phyloP scores from a whole-genome alignment of 2,888 invertebrate genomes.

The Nipponacmea schrenckii region DNA sequence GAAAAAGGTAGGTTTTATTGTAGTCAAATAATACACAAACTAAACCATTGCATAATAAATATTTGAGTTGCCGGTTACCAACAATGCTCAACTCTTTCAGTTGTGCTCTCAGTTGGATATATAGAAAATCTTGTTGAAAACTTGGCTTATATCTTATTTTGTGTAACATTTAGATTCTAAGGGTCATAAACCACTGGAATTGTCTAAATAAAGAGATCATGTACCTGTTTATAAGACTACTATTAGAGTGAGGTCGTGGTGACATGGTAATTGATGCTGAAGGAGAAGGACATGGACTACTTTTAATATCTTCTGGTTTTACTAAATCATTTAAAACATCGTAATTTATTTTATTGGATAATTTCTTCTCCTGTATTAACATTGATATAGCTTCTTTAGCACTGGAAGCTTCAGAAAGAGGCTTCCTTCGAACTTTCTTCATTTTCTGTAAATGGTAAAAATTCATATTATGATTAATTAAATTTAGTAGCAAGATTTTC shows the following conservation, averaged over 20 bases:
- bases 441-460: conserved; percentile 44
- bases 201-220: not conserved
- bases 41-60: too few relatives aligned
- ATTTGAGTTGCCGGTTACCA: too few relatives aligned
- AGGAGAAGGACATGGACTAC: not conserved
- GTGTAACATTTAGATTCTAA: too few relatives aligned
- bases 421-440: conserved; percentile 39
- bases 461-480: too few relatives aligned
- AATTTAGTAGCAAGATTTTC: too few relatives aligned
- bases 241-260: not conserved
- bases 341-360: conserved; percentile 97
- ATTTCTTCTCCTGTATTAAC: conserved; percentile 93
- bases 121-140: too few relatives aligned
- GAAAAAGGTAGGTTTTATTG: too few relatives aligned
- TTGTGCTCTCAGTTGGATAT: too few relatives aligned
- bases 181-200: too few relatives aligned
- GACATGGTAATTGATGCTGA: not conserved
- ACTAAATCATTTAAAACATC: conserved; percentile 87
- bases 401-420: conserved; percentile 63
- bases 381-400: conserved; percentile 93
- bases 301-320: conserved; percentile 28
- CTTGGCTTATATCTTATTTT: too few relatives aligned
- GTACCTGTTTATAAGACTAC: not conserved
- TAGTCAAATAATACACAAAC: too few relatives aligned
- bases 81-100: too few relatives aligned